Base-by-base conservation (phyloP, 2,888 invertebrate genomes). In the Linnaemya vulpina region DNA sequence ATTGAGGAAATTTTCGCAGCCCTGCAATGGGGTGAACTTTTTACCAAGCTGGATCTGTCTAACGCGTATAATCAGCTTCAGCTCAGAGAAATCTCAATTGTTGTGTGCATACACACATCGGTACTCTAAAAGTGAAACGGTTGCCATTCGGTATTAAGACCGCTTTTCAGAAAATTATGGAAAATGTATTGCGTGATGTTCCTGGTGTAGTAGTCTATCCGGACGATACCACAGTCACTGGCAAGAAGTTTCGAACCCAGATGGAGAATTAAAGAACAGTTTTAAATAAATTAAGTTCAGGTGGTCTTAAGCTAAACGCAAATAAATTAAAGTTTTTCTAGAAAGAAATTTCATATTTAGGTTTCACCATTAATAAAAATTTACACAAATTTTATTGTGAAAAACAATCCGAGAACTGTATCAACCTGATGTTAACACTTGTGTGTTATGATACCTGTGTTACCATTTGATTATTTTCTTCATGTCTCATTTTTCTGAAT, bases 241-340 rank as follows among this genome's bases (percentile, higher is more conserved):
- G 67, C 3, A 76, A 38, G 60, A 68, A 22, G 11, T 60, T 60
- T 15, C 40, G 25, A 30, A 58, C 35, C 22, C 77, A 77, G n/a
- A 17, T 77, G 1, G 11, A 49, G 13, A 68, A 20, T 9, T 58
- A 76, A 51, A 75, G 20, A 49, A 10, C 13, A n/a, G 70, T 81
- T n/a, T 60, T 79, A 4, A 22, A n/a, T 67, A 87, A 89, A 76
- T 81, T 87, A 22, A 53, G 60, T 22, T 67, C 51, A n/a, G 67
- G 78, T 17, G 76, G 76, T 4, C 51, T 82, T 51, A 82, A 70
- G 17, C 49, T 77, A 25, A 82, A 82, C n/a, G 7, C 35, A 7
- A 10, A 22, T 1, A 67, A 80, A 43, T 80, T 40, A 25, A 51
- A 62, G 22, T 81, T 81, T 63, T 81, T 81, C 25, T 43, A 43